Evolutionary conservation across 2,888 invertebrate genomes (phyloP), one percentile per base, ranked within the genome.

Genomic region (Drosophila leonis): DNA sequence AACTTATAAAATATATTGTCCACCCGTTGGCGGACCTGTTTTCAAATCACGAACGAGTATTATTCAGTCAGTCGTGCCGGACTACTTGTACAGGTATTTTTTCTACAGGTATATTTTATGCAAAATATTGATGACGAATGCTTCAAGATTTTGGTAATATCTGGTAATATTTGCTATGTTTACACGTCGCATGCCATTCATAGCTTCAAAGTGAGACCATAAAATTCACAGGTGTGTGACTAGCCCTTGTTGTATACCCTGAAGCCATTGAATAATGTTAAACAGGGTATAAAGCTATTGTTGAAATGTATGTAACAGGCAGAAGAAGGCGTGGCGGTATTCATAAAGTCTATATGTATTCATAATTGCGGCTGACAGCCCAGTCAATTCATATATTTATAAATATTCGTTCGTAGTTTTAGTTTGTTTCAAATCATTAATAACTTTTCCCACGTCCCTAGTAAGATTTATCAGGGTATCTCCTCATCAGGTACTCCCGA

Each of bases 91-190:
- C 8, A 33, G 33, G 20, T 20, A 18, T 1, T 13, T 20, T 51
- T 18, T 72, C 63, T 51, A 41, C 41, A 41, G 56, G 27, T 24
- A 12, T 60, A 70, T 51, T 49, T 49, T 65, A 80, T 78, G 83
- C 80, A 71, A 83, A 85, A 78, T 74, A 54, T 42, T 60, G 83
- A 85, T 84, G 83, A 84, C 83, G 78, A 80, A 85, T 70, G 61
- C 41, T 20, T 31, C 15, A 72, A 72, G 54, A 65, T 65, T 82
- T 54, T 48, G 29, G 15, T 46, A 20, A 59, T 57, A 44, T 65
- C 78, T 66, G 46, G 18, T 55, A 74, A 65, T 51, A 48, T 54
- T 27, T 49, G 29, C 37, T 48, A 35, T 70, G 61, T 80, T 77
- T 75, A 72, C 65, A 80, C 57, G 29, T 55, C 51, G 66, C 54